These are phyloP conservation scores for Sitodiplosis mosellana DNA, from an alignment of 1,140 invertebrate species.

Conservation along the genomic window DNA sequence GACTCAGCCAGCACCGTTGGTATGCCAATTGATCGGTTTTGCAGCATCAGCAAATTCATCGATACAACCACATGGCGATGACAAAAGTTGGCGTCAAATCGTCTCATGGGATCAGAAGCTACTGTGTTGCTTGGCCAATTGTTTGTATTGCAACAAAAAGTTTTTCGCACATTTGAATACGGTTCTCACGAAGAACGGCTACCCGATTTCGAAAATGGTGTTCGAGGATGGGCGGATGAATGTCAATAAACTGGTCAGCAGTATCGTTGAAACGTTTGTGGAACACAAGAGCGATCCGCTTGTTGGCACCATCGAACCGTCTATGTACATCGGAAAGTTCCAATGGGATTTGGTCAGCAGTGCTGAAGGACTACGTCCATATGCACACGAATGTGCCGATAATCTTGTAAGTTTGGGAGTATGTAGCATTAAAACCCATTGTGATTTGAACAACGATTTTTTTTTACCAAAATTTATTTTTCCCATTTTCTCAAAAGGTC, in stretches of 20 bases:
- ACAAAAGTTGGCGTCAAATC: slow-evolving; percentile 10
- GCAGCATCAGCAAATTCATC: slow-evolving; percentile 30
- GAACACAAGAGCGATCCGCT: slow-evolving; percentile 85
- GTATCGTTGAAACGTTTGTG: slow-evolving; percentile 62
- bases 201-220: slow-evolving; percentile 46
- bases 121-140: slow-evolving; percentile 77
- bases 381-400: slow-evolving; percentile 81
- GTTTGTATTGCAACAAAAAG: slow-evolving; percentile 57
- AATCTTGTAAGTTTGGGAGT: slow-evolving; percentile 55
- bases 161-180: slow-evolving; percentile 51
- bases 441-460: no score
- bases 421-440: no score
- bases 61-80: slow-evolving; percentile 4
- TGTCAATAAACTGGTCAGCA: slow-evolving; percentile 44
- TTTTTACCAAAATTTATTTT: no score
- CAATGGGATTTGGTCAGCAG: slow-evolving; percentile 63
- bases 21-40: slow-evolving; percentile 42
- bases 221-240: slow-evolving; percentile 34
- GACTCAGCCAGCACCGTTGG: slow-evolving; percentile 29
- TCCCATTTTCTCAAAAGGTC: slow-evolving; percentile 18
- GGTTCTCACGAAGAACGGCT: slow-evolving; percentile 42
- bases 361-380: slow-evolving; percentile 62
- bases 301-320: slow-evolving; percentile 83
- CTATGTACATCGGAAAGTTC: slow-evolving; percentile 77
- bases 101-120: slow-evolving; percentile 60